Percentiles rank a stretch among this genome's conserved stretches.
Conservation (phyloP, 2,113 vertebrate species). For the Gnathonemus echidnorhynchus region DNA sequence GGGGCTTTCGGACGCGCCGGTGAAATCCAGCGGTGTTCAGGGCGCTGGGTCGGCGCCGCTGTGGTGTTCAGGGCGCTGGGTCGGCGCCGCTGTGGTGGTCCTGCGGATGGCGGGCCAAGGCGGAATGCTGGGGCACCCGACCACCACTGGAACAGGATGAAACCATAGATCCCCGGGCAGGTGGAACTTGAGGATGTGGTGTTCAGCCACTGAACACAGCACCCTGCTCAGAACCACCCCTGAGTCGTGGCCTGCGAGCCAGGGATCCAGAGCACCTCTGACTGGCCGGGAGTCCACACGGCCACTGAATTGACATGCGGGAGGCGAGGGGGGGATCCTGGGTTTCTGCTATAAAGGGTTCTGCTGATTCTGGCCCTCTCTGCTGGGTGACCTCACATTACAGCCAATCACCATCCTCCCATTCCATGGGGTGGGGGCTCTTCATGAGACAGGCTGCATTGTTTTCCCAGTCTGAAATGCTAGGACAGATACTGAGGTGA, state of each 20-base stretch:
- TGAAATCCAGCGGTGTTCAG: background rate
- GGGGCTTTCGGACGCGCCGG: background rate
- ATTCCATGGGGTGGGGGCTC: background rate
- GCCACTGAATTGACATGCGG: background rate
- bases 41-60: background rate
- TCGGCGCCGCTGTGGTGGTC: background rate
- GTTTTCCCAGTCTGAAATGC: background rate
- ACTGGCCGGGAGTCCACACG: background rate
- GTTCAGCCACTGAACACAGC: background rate
- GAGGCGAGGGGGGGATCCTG: too few species aligned
- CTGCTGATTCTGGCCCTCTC: background rate
- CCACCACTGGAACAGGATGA: background rate
- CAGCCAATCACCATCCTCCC: background rate
- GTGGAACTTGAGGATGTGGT: background rate
- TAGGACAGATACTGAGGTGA: background rate
- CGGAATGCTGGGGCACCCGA: background rate
- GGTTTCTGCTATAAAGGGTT: too few species aligned
- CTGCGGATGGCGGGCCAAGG: background rate
- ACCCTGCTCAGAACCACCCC: background rate
- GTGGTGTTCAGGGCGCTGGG: background rate
- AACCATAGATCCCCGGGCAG: background rate
- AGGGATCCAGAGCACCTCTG: background rate
- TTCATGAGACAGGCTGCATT: background rate
- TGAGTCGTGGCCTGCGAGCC: background rate
- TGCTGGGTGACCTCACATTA: background rate